These are phyloP conservation scores for Sclerodermus sp. DNA, from an alignment of 2,888 invertebrate species.

Conservation along the genomic window DNA sequence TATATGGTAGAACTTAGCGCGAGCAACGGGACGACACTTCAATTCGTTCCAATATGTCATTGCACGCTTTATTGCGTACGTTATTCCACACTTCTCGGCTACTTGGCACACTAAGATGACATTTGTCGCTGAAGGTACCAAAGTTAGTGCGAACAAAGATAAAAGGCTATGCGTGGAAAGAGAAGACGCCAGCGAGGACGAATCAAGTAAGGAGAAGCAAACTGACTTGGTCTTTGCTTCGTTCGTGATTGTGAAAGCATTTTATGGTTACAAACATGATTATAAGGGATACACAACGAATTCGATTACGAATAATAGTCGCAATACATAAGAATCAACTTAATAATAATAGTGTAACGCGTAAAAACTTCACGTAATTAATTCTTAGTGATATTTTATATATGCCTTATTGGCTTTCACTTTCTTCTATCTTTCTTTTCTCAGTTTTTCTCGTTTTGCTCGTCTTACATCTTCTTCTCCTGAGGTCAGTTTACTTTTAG, in stretches of 20 bases:
- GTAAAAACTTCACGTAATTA: slow-evolving; percentile 19
- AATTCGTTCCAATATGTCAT: too few relatives aligned
- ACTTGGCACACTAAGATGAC: too few relatives aligned
- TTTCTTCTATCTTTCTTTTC: background rate
- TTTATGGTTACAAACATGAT: slow-evolving; percentile 32
- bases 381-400: background rate
- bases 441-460: slow-evolving; percentile 3
- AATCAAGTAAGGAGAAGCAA: slow-evolving; percentile 1
- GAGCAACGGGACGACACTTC: too few relatives aligned
- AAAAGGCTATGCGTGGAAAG: background rate
- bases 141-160: too few relatives aligned
- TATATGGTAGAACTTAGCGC: too few relatives aligned
- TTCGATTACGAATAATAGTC: slow-evolving; percentile 24
- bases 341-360: slow-evolving; percentile 15
- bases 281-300: slow-evolving; percentile 28
- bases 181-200: background rate
- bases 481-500: slow-evolving; percentile 1
- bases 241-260: too few relatives aligned
- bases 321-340: slow-evolving; percentile 24
- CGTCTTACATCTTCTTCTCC: slow-evolving; percentile 1
- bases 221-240: background rate
- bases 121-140: too few relatives aligned
- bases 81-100: too few relatives aligned
- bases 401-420: background rate
- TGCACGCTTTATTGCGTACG: too few relatives aligned